Conservation (phyloP, 2,797 vertebrate genomes). For the Microctenopoma stevenorrisi region DNA sequence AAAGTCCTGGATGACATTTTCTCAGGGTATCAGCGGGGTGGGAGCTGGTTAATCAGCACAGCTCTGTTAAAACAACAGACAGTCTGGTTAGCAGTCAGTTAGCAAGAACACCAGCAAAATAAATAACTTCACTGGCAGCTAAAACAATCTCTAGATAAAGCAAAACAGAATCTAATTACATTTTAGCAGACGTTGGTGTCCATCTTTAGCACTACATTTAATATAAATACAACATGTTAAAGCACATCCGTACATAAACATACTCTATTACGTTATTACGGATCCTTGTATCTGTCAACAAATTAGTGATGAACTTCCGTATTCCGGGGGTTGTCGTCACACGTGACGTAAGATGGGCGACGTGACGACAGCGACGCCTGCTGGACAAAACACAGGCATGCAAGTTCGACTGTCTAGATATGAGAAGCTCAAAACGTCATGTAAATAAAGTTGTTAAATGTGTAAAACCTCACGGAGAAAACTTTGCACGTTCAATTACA, state of each 20-base stretch:
- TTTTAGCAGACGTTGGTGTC: accelerated
- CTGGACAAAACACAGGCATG: constrained; percentile 25
- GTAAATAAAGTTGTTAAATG: too few relatives aligned
- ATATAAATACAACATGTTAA: background rate
- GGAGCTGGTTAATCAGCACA: constrained; percentile 5
- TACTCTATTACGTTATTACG: too few relatives aligned
- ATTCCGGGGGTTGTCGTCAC: constrained; percentile 57
- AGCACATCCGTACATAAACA: background rate
- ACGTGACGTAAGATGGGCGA: background rate
- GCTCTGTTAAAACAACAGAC: constrained; percentile 27
- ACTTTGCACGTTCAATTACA: background rate
- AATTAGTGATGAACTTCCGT: constrained; percentile 32
- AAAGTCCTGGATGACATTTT: constrained; percentile 58
- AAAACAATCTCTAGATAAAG: background rate
- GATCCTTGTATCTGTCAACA: too few relatives aligned
- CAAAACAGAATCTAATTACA: constrained; percentile 16
- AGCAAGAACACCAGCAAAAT: background rate
- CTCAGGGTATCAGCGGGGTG: background rate
- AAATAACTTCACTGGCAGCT: accelerated
- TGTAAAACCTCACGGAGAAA: too few relatives aligned
- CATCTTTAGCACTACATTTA: constrained; percentile 13
- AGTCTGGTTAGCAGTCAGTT: background rate
- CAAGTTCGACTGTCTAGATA: too few relatives aligned
- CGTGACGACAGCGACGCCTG: constrained; percentile 37
- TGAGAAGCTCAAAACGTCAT: too few relatives aligned